A percentile compares a stretch with the other conserved stretches of the same genome.
phyloP scores from a whole-genome alignment of 2,113 vertebrate species.

The Ciconia stormi region DNA sequence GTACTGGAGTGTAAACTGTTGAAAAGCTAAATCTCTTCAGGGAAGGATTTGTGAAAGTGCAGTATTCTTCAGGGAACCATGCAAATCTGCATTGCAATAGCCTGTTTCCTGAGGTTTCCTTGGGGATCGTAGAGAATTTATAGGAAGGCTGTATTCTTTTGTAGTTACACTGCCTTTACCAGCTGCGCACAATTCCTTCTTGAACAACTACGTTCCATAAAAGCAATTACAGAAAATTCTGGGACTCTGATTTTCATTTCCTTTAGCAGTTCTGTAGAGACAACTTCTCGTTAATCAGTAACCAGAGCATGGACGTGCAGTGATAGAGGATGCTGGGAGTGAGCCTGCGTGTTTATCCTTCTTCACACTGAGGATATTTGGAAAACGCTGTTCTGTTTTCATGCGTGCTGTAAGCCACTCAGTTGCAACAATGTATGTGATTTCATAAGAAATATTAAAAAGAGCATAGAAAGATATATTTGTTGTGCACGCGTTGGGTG shows the following conservation, averaged over 20 bases:
- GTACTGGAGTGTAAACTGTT: conserved; percentile 16
- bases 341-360: neutral
- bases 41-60: conserved; percentile 1
- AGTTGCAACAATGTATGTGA: neutral
- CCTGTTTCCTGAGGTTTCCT: conserved; percentile 50
- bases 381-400: neutral
- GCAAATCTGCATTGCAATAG: conserved; percentile 6
- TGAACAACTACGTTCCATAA: neutral
- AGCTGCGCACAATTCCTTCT: conserved; percentile 36
- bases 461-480: neutral
- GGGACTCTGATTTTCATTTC: conserved; percentile 13
- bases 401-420: neutral
- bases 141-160: neutral
- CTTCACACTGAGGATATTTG: neutral
- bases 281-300: neutral
- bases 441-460: neutral
- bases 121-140: conserved; percentile 8
- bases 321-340: neutral
- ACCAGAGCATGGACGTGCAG: neutral
- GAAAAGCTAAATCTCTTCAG: conserved; percentile 47
- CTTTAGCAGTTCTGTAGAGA: neutral
- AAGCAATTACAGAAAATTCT: neutral
- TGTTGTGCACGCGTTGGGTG: neutral
- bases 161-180: neutral
- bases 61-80: neutral